A percentile compares a stretch with the other conserved stretches of the same genome.
Evolutionary conservation across 1,140 invertebrate genomes (phyloP).

Genomic region (Asobara japonica): DNA sequence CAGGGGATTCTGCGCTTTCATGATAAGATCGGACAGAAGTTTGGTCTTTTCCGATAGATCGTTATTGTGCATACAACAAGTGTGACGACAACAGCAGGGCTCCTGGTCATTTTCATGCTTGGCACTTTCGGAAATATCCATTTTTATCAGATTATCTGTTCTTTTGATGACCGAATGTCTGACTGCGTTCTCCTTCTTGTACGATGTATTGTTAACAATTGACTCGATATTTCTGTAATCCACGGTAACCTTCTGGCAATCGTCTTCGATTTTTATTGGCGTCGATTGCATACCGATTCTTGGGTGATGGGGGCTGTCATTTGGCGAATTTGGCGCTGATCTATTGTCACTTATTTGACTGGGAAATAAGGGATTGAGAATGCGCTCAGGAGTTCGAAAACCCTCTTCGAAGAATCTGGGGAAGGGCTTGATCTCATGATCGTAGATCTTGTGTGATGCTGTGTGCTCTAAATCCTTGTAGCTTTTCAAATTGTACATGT

Average conservation of each 20-base stretch:
- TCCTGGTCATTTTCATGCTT: conserved; percentile 21
- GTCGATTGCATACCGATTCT: conserved; percentile 61
- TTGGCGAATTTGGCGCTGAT: conserved; percentile 40
- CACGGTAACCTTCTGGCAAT: conserved; percentile 51
- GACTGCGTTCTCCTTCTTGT: conserved; percentile 53
- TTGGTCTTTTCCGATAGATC: conserved; percentile 60
- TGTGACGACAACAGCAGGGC: conserved; percentile 59
- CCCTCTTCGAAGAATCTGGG: conserved; percentile 55
- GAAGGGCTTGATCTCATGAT: conserved; percentile 48
- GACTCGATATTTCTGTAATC: conserved; percentile 65
- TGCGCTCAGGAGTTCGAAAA: conserved; percentile 55
- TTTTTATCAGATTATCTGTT: conserved; percentile 53
- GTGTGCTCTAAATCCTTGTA: conserved; percentile 44
- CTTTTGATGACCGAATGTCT: conserved; percentile 63
- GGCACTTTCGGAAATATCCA: conserved; percentile 43
- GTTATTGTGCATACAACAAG: conserved; percentile 59
- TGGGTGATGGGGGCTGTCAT: conserved; percentile 46
- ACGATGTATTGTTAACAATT: conserved; percentile 57
- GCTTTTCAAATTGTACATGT: conserved; percentile 58
- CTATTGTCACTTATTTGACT: conserved; percentile 21
- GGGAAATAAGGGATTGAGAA: conserved; percentile 46
- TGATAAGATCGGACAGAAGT: conserved; percentile 60
- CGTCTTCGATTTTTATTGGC: conserved; percentile 60
- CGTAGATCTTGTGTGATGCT: conserved; percentile 46
- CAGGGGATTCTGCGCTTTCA: conserved; percentile 59